These are phyloP conservation scores for Terrapene triunguis DNA, from an alignment of 2,113 vertebrate genomes.

Conservation along the genomic window DNA sequence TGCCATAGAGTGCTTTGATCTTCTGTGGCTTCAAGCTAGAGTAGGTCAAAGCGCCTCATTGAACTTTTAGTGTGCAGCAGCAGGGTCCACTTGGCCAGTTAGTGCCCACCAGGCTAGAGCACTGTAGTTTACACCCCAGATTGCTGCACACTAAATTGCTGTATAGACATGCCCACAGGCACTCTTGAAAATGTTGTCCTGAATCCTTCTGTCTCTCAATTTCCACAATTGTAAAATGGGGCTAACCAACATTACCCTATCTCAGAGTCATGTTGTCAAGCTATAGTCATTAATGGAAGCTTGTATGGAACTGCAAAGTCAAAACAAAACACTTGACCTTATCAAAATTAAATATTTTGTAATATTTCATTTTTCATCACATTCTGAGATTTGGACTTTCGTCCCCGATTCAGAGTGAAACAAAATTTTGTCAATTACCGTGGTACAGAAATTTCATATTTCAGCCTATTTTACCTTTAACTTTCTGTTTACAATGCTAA, in stretches of 20 bases:
- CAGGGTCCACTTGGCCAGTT: too few species aligned
- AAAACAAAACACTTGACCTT: not conserved
- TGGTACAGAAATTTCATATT: not conserved
- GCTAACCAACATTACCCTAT: not conserved
- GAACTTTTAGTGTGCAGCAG: too few species aligned
- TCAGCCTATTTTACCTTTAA: not conserved
- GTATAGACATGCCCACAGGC: too few species aligned
- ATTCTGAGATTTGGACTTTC: not conserved
- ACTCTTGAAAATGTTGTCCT: not conserved
- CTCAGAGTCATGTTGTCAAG: not conserved
- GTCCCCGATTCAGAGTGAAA: not conserved
- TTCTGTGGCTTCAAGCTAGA: too few species aligned
- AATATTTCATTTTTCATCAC: not conserved
- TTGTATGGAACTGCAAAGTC: not conserved
- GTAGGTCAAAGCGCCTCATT: too few species aligned
- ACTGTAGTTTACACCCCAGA: too few species aligned
- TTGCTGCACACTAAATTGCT: too few species aligned
- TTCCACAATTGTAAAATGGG: not conserved
- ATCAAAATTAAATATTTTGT: not conserved
- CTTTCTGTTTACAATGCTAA: not conserved
- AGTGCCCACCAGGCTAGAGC: too few species aligned
- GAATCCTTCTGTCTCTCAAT: not conserved
- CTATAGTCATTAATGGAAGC: not conserved
- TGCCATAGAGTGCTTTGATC: too few species aligned
- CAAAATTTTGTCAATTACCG: not conserved